Evolutionary conservation across 2,113 vertebrate species (phyloP).

Genomic region (Rhea americana): DNA sequence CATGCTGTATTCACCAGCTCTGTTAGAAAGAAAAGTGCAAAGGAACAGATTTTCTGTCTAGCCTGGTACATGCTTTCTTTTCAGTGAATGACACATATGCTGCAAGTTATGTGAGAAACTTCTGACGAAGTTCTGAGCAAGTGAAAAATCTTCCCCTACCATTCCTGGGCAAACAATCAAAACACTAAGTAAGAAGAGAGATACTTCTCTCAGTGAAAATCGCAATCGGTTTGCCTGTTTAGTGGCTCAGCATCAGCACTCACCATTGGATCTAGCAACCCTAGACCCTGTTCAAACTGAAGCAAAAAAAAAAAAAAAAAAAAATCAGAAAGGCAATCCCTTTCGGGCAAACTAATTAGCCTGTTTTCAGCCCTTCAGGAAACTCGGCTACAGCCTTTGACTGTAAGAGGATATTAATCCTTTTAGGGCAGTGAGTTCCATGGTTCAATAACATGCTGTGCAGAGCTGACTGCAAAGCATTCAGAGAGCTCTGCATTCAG

Average conservation of each 20-base stretch:
- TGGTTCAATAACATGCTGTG: background rate
- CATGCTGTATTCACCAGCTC: background rate
- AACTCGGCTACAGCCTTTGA: background rate
- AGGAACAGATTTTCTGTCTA: constrained; percentile 3
- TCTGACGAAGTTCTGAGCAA: background rate
- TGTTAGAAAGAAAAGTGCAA: background rate
- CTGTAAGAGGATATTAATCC: background rate
- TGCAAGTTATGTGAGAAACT: background rate
- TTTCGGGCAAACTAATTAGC: background rate
- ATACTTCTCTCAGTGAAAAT: background rate
- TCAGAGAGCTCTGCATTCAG: background rate
- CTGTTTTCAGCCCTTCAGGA: background rate
- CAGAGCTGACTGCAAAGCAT: background rate
- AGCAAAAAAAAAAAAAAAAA: background rate
- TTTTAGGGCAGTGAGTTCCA: constrained; percentile 32
- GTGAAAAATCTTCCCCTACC: background rate
- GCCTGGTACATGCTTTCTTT: background rate
- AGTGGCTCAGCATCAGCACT: background rate
- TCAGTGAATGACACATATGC: background rate
- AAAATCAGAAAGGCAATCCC: background rate
- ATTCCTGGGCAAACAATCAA: background rate
- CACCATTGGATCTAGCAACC: background rate
- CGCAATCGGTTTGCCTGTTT: background rate
- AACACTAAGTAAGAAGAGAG: background rate
- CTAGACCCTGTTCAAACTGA: background rate